Percentiles rank a stretch among this genome's conserved stretches.
These are phyloP conservation scores for human (Homo sapiens) DNA, from an alignment of 2,113 vertebrate genomes.

Conservation along the genomic window DNA sequence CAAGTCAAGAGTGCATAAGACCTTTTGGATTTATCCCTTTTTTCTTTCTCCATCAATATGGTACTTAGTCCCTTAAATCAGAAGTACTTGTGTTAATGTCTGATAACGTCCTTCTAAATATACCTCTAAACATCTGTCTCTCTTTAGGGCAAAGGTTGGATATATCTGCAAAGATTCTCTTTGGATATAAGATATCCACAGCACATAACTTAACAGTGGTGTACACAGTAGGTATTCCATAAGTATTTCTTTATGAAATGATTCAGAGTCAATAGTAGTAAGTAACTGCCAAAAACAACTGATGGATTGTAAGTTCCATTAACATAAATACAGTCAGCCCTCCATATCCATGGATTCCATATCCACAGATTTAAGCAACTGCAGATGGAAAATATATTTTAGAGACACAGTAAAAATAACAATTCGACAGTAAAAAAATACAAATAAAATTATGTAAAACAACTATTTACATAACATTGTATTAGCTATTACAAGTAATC, in stretches of 20 bases:
- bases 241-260: slow-evolving; percentile 36
- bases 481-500: not conserved
- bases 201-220: not conserved
- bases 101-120: slow-evolving; percentile 4
- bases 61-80: not conserved
- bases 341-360: not conserved
- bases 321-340: not conserved
- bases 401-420: not conserved
- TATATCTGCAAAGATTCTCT: slow-evolving; percentile 11
- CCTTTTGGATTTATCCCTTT: not conserved
- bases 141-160: not conserved
- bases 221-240: not conserved
- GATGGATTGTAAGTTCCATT: not conserved
- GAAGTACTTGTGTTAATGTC: not conserved
- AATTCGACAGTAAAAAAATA: not conserved
- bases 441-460: not conserved
- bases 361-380: not conserved
- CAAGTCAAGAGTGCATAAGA: not conserved
- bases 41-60: not conserved
- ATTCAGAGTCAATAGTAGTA: slow-evolving; percentile 8
- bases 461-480: not conserved
- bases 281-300: slow-evolving; percentile 20
- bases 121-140: not conserved
- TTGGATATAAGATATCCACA: not conserved
- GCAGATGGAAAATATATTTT: not conserved